Conservation (phyloP, 2,888 invertebrate species). For the Macrophya alboannulata region DNA sequence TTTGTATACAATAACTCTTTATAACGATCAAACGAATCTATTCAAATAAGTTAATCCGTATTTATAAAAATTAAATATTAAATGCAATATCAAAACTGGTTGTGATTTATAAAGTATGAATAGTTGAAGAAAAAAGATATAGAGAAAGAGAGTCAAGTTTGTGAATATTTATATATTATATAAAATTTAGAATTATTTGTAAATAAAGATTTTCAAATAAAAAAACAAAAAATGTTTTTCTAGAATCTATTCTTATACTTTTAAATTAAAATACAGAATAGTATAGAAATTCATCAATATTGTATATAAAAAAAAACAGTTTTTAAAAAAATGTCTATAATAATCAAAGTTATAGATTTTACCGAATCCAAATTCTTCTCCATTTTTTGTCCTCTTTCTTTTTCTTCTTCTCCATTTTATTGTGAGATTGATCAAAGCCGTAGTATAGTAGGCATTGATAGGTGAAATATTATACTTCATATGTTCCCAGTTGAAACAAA, state of each 20-base stretch:
- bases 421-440: background rate
- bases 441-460: background rate
- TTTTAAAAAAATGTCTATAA: too few species aligned
- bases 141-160: background rate
- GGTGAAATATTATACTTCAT: constrained; percentile 30
- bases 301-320: too few species aligned
- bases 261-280: too few species aligned
- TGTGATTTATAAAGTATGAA: constrained; percentile 6
- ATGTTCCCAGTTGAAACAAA: constrained; percentile 62
- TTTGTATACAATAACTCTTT: background rate
- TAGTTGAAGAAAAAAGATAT: background rate
- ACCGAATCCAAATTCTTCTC: background rate
- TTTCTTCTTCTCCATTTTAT: background rate
- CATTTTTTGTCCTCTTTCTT: background rate
- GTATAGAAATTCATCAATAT: too few species aligned
- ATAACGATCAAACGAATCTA: constrained; percentile 5
- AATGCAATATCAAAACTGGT: background rate
- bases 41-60: background rate
- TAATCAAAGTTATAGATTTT: too few species aligned
- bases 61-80: background rate
- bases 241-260: background rate
- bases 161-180: background rate
- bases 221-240: background rate
- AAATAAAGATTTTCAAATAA: background rate
- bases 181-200: background rate